Conservation (phyloP, 2,888 invertebrate species). For the Epinotia brunnichana region DNA sequence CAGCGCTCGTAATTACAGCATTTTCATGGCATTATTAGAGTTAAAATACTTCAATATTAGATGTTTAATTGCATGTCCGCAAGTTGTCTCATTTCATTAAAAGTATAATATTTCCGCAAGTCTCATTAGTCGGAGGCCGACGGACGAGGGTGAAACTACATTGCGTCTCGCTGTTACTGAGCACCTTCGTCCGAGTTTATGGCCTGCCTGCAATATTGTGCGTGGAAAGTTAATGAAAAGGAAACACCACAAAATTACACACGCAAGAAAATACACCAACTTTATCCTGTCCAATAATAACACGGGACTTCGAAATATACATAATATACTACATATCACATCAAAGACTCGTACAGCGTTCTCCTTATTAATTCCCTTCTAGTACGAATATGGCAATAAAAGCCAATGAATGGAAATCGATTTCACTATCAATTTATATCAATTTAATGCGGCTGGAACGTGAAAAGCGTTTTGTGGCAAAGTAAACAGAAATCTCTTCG, state of each 20-base stretch:
- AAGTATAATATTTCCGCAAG: conserved; percentile 71
- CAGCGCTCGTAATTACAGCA: background rate
- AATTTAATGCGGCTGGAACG: conserved; percentile 62
- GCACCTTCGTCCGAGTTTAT: conserved; percentile 71
- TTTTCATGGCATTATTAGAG: background rate
- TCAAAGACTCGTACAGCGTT: background rate
- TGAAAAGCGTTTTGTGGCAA: conserved; percentile 66
- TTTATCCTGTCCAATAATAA: conserved; percentile 36
- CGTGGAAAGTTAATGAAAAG: conserved; percentile 73
- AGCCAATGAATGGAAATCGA: conserved; percentile 45
- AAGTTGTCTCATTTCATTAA: conserved; percentile 70
- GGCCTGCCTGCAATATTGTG: conserved; percentile 75
- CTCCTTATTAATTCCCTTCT: conserved; percentile 15
- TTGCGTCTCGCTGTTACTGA: conserved; percentile 57
- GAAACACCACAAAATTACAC: conserved; percentile 48
- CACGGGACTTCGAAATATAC: conserved; percentile 25
- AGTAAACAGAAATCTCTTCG: conserved; percentile 73
- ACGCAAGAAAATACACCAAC: conserved; percentile 45
- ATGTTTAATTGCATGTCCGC: conserved; percentile 40
- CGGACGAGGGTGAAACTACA: conserved; percentile 55
- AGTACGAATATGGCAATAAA: conserved; percentile 37
- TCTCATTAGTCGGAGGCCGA: conserved; percentile 66
- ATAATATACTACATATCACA: background rate
- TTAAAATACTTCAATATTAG: conserved; percentile 26
- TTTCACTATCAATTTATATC: conserved; percentile 59